These are phyloP conservation scores for Bombyx mandarina DNA, from an alignment of 1,140 invertebrate species.

Conservation along the genomic window DNA sequence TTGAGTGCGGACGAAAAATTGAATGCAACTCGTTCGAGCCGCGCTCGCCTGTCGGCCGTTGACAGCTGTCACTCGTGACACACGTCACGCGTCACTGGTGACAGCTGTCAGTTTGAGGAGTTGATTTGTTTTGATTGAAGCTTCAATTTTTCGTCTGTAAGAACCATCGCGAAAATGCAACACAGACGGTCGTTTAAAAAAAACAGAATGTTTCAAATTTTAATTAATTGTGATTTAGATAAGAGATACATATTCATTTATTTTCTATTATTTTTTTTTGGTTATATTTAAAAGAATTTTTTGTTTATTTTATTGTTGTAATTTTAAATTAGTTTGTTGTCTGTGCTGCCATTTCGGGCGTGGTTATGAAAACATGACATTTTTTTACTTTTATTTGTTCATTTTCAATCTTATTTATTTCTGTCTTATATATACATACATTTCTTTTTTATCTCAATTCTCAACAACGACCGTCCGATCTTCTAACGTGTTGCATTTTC, in stretches of 20 bases:
- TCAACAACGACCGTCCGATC: not conserved
- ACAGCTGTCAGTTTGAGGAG: no score
- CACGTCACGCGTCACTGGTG: no score
- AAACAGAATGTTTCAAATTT: not conserved
- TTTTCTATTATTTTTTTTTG: conserved; percentile 14
- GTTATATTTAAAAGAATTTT: conserved; percentile 7
- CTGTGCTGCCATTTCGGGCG: conserved; percentile 67
- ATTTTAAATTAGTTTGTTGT: conserved; percentile 16
- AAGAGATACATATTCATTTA: not conserved
- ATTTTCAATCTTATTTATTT: conserved; percentile 16
- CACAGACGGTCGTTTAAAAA: conserved; percentile 55
- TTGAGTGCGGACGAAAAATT: no score
- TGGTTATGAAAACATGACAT: conserved; percentile 18
- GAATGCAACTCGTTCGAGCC: no score
- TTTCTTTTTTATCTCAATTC: not conserved
- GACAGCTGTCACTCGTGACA: no score
- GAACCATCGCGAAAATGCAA: conserved; percentile 61
- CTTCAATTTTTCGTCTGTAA: no score
- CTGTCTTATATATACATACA: conserved; percentile 9
- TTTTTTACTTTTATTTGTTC: conserved; percentile 17
- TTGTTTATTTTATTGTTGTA: not conserved
- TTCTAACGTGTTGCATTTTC: conserved; percentile 39
- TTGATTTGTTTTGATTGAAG: no score
- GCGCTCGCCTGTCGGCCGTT: no score
- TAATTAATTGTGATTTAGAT: not conserved